A percentile compares a stretch with the other conserved stretches of the same genome.
Evolutionary conservation across 2,113 vertebrate species (phyloP).

Genomic region (Colossoma macropomum): DNA sequence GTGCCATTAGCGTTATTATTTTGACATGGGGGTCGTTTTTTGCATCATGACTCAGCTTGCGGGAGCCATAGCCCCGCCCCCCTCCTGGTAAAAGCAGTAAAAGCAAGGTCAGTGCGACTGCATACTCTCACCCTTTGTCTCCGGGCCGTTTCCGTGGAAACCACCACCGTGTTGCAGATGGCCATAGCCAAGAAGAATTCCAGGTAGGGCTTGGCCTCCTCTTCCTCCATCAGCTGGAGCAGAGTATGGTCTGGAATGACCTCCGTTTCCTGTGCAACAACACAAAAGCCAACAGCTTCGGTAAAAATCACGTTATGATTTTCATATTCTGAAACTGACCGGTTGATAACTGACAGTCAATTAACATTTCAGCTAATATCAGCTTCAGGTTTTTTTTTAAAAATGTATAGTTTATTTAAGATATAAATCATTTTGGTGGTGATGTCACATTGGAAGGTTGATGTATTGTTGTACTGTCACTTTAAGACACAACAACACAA

Average conservation of each 20-base stretch:
- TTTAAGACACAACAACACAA: no score
- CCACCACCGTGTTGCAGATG: constrained; percentile 96
- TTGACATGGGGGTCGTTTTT: constrained; percentile 38
- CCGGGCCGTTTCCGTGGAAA: constrained; percentile 88
- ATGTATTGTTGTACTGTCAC: no score
- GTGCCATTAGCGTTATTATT: constrained; percentile 45
- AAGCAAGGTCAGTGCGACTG: constrained; percentile 49
- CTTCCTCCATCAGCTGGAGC: constrained; percentile 78
- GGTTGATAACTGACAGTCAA: no score
- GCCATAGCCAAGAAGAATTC: constrained; percentile 94
- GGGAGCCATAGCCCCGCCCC: constrained; percentile 45
- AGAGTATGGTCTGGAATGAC: constrained; percentile 88
- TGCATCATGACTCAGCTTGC: constrained; percentile 35
- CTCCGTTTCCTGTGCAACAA: constrained; percentile 84
- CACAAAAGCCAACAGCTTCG: constrained; percentile 17
- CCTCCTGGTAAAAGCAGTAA: constrained; percentile 11
- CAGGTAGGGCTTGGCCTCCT: constrained; percentile 76
- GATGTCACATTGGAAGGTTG: no score
- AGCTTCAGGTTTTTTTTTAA: no score
- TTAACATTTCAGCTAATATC: no score
- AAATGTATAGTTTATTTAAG: no score
- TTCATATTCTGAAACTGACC: neutral
- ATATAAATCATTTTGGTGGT: no score
- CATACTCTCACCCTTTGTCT: constrained; percentile 84
- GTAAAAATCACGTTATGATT: neutral